These are phyloP conservation scores for Zaprionus gabonicus DNA, from an alignment of 1,140 invertebrate species.

Conservation along the genomic window DNA sequence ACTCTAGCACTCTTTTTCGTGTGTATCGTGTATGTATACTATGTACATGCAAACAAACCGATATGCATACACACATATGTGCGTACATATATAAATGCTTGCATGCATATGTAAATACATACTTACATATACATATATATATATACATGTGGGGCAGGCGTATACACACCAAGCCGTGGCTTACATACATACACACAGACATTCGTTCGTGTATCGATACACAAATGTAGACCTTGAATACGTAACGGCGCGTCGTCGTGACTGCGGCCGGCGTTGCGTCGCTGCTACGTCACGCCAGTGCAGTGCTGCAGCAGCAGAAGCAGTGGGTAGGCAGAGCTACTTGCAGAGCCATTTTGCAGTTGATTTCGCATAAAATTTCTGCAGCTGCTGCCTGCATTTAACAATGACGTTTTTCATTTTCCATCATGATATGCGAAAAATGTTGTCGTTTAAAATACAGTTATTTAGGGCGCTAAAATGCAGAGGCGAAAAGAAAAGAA, in stretches of 20 bases:
- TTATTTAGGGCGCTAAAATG: slow-evolving; percentile 3
- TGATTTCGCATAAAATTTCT: slow-evolving; percentile 4
- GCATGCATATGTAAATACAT: slow-evolving; percentile 13
- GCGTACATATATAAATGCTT: slow-evolving; percentile 20
- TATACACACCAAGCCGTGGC: slow-evolving; percentile 42
- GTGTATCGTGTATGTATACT: slow-evolving; percentile 39
- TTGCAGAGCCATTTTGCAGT: slow-evolving; percentile 21
- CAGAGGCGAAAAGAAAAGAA: not conserved
- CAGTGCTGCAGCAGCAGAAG: slow-evolving; percentile 3
- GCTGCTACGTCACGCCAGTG: slow-evolving; percentile 44
- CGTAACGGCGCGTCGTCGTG: slow-evolving; percentile 47
- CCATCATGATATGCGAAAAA: not conserved
- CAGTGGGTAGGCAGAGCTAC: not conserved
- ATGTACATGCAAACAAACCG: slow-evolving; percentile 14
- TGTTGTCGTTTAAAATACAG: slow-evolving; percentile 3
- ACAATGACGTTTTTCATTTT: slow-evolving; percentile 23
- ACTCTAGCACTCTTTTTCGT: slow-evolving; percentile 11
- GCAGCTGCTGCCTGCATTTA: slow-evolving; percentile 8
- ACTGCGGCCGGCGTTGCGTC: slow-evolving; percentile 14
- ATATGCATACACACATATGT: not conserved
- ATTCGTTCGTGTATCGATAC: slow-evolving; percentile 59
- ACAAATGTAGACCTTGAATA: slow-evolving; percentile 77
- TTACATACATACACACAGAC: slow-evolving; percentile 18
- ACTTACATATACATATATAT: slow-evolving; percentile 18
- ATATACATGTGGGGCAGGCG: slow-evolving; percentile 19